A percentile compares a stretch with the other conserved stretches of the same genome.
Evolutionary conservation across 2,113 vertebrate species (phyloP).

Genomic region (Porphyrio hochstetteri): DNA sequence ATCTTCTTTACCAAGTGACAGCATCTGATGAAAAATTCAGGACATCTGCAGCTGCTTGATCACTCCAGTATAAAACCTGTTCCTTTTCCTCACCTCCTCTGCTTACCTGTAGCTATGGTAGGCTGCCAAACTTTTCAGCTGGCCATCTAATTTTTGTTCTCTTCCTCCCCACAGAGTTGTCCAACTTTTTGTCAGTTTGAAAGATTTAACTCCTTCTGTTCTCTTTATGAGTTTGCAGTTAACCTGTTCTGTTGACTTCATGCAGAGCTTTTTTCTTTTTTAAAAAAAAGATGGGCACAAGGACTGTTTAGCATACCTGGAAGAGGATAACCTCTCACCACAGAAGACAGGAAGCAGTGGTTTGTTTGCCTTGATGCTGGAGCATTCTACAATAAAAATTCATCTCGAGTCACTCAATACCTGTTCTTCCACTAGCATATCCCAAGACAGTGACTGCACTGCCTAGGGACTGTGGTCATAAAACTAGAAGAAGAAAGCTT

Average conservation of each 20-base stretch:
- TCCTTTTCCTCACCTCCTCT: background rate
- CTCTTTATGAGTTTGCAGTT: background rate
- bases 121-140: background rate
- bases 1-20: background rate
- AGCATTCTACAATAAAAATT: background rate
- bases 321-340: background rate
- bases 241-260: background rate
- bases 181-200: background rate
- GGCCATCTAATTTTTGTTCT: background rate
- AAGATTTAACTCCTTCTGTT: background rate
- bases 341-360: background rate
- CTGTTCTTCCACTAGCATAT: background rate
- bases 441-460: background rate
- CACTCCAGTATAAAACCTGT: background rate
- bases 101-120: background rate
- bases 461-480: background rate
- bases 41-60: background rate
- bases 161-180: background rate
- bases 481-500: background rate
- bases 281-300: background rate
- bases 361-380: background rate
- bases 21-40: background rate
- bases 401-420: background rate
- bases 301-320: background rate
- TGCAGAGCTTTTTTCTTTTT: background rate